Conservation (phyloP, 1,140 invertebrate species). For the Drosophila mayri region DNA sequence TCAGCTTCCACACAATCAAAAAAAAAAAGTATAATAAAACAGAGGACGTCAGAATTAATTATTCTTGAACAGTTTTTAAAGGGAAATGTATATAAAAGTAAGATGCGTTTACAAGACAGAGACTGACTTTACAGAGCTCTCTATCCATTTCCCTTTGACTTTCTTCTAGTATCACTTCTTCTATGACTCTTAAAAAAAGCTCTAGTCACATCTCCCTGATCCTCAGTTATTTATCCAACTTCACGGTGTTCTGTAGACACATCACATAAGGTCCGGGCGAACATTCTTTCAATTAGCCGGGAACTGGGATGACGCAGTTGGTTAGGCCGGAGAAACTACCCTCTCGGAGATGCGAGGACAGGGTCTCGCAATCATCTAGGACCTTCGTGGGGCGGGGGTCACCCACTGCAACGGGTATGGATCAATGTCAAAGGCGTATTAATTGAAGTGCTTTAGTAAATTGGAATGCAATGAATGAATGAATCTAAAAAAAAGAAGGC, state of each 20-base stretch:
- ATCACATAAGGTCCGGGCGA: neutral
- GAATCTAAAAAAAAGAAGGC: neutral
- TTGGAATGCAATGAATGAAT: neutral
- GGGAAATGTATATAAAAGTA: too few species aligned
- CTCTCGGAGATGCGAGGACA: constrained; percentile 28
- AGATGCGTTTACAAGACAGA: too few species aligned
- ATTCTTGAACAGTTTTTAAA: too few species aligned
- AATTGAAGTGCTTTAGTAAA: neutral
- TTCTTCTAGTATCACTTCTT: too few species aligned
- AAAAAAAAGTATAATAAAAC: neutral
- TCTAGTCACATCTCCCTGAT: neutral
- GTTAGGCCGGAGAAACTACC: constrained; percentile 2
- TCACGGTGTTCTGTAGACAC: neutral
- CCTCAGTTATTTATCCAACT: neutral
- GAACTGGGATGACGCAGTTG: constrained; percentile 12
- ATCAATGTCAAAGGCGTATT: neutral
- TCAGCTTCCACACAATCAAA: neutral
- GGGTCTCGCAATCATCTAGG: constrained; percentile 38
- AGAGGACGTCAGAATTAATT: neutral
- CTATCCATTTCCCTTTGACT: neutral
- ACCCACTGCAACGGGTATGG: constrained; percentile 41
- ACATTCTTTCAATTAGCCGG: constrained; percentile 5
- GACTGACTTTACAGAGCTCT: too few species aligned
- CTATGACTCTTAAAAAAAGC: neutral
- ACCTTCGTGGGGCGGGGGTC: constrained; percentile 58